A percentile compares a stretch with the other conserved stretches of the same genome.
phyloP scores from a whole-genome alignment of 2,797 vertebrate genomes.

The Notoglanidium macrostoma region DNA sequence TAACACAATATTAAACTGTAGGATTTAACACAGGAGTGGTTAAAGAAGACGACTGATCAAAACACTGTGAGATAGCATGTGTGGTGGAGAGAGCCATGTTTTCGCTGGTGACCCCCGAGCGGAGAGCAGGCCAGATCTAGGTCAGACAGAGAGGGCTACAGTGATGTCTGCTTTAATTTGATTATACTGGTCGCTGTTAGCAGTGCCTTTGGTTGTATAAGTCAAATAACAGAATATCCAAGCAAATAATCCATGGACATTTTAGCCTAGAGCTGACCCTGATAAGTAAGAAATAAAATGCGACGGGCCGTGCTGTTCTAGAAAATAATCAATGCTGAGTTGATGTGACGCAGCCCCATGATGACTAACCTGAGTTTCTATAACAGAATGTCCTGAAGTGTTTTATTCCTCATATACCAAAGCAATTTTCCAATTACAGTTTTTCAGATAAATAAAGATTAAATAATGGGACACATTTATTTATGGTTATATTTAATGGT shows the following conservation, averaged over 20 bases:
- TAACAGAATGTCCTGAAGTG: background rate
- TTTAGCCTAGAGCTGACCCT: background rate
- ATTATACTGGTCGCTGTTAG: background rate
- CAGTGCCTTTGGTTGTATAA: conserved; percentile 2
- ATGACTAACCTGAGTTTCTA: background rate
- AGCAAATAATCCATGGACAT: background rate
- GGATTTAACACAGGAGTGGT: background rate
- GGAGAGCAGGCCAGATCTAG: background rate
- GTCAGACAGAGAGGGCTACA: background rate
- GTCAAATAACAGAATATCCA: background rate
- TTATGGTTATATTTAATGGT: background rate
- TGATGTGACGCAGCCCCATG: background rate
- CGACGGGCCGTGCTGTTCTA: background rate
- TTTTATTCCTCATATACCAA: background rate
- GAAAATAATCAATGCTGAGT: background rate
- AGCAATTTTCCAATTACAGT: background rate
- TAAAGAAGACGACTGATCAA: background rate
- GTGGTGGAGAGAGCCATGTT: background rate
- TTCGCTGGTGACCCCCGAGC: background rate
- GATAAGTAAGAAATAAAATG: background rate
- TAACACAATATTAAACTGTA: background rate
- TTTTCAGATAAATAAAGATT: background rate
- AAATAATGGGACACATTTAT: background rate
- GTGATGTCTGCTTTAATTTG: background rate
- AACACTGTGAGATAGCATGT: background rate